Evolutionary conservation across 2,888 invertebrate species (phyloP).

Genomic region (Geotrupes spiniger): DNA sequence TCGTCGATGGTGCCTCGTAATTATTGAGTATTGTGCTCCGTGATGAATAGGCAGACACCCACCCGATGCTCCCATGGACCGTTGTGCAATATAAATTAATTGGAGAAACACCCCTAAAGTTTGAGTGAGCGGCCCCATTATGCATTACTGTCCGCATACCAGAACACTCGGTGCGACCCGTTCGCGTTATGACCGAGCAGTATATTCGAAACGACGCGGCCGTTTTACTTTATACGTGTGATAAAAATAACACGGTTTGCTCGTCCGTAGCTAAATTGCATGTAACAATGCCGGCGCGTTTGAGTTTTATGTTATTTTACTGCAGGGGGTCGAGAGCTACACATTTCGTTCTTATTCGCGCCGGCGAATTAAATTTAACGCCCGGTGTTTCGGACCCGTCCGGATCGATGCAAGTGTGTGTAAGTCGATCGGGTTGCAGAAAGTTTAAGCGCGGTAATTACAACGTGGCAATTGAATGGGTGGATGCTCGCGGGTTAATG

Average conservation of each 20-base stretch:
- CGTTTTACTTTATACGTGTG: slow-evolving; percentile 28
- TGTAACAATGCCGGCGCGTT: slow-evolving; percentile 26
- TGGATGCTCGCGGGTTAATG: too few species aligned
- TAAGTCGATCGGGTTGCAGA: too few species aligned
- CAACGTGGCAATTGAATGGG: too few species aligned
- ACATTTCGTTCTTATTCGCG: too few species aligned
- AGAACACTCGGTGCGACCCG: slow-evolving; percentile 12
- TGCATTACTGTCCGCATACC: slow-evolving; percentile 24
- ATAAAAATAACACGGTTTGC: slow-evolving; percentile 31
- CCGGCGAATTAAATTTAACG: too few species aligned
- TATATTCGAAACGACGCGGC: slow-evolving; percentile 27
- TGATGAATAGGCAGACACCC: not conserved
- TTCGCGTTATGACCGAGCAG: slow-evolving; percentile 24
- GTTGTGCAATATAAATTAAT: slow-evolving; percentile 27
- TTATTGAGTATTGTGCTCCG: not conserved
- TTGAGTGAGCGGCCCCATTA: slow-evolving; percentile 26
- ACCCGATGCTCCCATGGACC: slow-evolving; percentile 4
- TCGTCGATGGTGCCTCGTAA: not conserved
- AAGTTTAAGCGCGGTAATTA: too few species aligned
- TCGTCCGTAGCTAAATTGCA: slow-evolving; percentile 28
- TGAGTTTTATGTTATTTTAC: slow-evolving; percentile 3
- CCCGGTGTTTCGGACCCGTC: too few species aligned
- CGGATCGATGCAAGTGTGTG: too few species aligned
- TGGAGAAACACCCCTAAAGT: slow-evolving; percentile 22
- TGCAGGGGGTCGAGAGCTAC: too few species aligned